Evolutionary conservation across 2,113 vertebrate species (phyloP), one percentile per base, ranked within the genome.

Genomic region (Sylvilagus bachmani): DNA sequence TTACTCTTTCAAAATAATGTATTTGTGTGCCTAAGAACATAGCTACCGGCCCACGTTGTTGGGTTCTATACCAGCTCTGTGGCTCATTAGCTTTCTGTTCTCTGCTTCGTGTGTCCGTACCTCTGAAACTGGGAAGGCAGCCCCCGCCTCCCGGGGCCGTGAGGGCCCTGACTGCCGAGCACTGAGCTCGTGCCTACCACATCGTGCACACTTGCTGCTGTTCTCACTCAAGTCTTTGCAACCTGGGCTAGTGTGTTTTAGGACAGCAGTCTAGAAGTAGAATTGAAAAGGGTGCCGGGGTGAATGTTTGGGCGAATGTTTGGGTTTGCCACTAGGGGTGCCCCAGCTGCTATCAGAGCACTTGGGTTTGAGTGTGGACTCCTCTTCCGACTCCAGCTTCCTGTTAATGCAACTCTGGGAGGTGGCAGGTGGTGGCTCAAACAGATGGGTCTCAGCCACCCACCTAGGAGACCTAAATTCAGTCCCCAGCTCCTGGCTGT

Each of bases 131-230:
- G 44, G 38, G 25, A 19, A 1, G 31, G 49, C 17, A 33, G 83
- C 51, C 31, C 22, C 49, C 1, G 0, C 12, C 16, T 33, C 3
- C 0, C 2, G 33, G 25, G 1, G 10, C 29, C 36, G 12, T 2
- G 38, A 75, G 51, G 21, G 44, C 58, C 4, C 0, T 13, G 25
- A 31, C 38, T 4, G 14, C 14, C 71, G 78, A 79, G 49, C 36
- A 24, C 27, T 77, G 31, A 13, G 77, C 11, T 6, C 19, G 7
- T 29, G 64, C 55, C 80, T 70, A 64, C 53, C n/a, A 27, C 58
- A 21, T n/a, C 8, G 1, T 38, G 19, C 24, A 8, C 21, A 17
- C 70, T 78, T 78, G 44, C 49, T 69, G 0, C 82, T 36, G 6
- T 25, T 62, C 29, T 81, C 64, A 79, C 29, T 33, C 36, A 24